Percentiles rank a stretch among this genome's conserved stretches.
These are phyloP conservation scores for Apteryx mantelli DNA, from an alignment of 2,113 vertebrate genomes.

Conservation along the genomic window DNA sequence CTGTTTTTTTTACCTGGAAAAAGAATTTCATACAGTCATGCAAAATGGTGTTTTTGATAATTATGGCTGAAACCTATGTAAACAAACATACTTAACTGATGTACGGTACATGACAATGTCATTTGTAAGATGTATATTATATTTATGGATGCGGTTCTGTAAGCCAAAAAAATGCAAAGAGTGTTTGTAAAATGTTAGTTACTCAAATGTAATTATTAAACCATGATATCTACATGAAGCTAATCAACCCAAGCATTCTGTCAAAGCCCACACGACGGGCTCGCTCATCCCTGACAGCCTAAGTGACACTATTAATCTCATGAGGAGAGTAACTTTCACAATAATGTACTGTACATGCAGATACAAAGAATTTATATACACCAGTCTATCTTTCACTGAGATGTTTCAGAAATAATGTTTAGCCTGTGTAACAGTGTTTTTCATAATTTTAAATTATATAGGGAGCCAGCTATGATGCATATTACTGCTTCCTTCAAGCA, in stretches of 20 bases:
- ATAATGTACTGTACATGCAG: slow-evolving; percentile 3
- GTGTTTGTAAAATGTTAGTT: slow-evolving; percentile 2
- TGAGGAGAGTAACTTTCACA: slow-evolving; percentile 16
- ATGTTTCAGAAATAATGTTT: slow-evolving; percentile 22
- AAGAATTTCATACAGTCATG: background rate
- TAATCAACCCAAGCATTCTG: slow-evolving; percentile 58
- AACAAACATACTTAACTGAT: slow-evolving; percentile 6
- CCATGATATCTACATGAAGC: slow-evolving; percentile 20
- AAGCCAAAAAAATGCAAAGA: background rate
- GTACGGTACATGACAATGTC: background rate
- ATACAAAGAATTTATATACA: slow-evolving; percentile 26
- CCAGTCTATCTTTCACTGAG: background rate
- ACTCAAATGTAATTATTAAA: slow-evolving; percentile 39
- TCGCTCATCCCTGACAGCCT: slow-evolving; percentile 45
- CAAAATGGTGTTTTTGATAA: background rate
- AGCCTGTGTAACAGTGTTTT: background rate
- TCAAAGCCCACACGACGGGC: slow-evolving; percentile 51
- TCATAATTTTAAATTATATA: background rate
- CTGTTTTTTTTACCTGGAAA: background rate
- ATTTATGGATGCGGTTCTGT: slow-evolving; percentile 24
- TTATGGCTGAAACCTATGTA: background rate
- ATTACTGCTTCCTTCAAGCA: background rate
- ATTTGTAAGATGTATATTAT: slow-evolving; percentile 26
- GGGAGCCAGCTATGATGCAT: background rate
- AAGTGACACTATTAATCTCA: slow-evolving; percentile 63